Evolutionary conservation across 2,113 vertebrate species (phyloP).

Genomic region (Myiopsitta monachus): DNA sequence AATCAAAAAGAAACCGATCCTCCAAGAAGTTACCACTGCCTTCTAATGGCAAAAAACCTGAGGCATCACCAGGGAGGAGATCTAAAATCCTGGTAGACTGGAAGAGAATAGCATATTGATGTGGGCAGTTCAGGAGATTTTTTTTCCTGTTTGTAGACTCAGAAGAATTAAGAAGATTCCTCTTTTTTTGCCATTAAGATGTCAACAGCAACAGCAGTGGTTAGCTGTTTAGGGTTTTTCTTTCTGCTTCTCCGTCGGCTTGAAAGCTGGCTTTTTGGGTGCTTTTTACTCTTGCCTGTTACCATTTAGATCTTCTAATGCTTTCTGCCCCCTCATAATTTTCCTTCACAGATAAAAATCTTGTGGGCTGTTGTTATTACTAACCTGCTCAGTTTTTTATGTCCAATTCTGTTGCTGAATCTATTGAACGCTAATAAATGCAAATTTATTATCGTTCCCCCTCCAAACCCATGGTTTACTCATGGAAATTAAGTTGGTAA

Average conservation of each 20-base stretch:
- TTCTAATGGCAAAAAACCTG: not conserved
- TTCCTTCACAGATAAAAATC: slow-evolving; percentile 17
- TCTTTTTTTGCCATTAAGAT: not conserved
- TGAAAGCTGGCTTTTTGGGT: not conserved
- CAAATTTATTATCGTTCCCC: slow-evolving; percentile 46
- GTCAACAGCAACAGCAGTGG: not conserved
- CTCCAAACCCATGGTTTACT: slow-evolving; percentile 29
- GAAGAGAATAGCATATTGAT: not conserved
- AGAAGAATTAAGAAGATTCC: slow-evolving; percentile 1
- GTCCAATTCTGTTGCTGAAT: slow-evolving; percentile 34
- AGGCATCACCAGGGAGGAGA: not conserved
- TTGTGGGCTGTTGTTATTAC: slow-evolving; percentile 50
- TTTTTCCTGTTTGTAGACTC: not conserved
- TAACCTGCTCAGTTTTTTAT: slow-evolving; percentile 15
- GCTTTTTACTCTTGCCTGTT: slow-evolving; percentile 18
- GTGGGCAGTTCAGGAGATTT: not conserved
- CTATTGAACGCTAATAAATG: slow-evolving; percentile 45
- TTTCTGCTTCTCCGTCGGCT: not conserved
- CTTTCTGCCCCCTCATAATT: slow-evolving; percentile 37
- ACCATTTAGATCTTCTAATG: not conserved
- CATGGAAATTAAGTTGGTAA: slow-evolving; percentile 38
- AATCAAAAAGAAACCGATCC: not conserved
- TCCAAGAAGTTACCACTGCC: not conserved
- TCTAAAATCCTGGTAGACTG: not conserved
- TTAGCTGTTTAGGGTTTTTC: slow-evolving; percentile 1